Evolutionary conservation across 2,113 vertebrate genomes (phyloP).

Genomic region (Pica pica): DNA sequence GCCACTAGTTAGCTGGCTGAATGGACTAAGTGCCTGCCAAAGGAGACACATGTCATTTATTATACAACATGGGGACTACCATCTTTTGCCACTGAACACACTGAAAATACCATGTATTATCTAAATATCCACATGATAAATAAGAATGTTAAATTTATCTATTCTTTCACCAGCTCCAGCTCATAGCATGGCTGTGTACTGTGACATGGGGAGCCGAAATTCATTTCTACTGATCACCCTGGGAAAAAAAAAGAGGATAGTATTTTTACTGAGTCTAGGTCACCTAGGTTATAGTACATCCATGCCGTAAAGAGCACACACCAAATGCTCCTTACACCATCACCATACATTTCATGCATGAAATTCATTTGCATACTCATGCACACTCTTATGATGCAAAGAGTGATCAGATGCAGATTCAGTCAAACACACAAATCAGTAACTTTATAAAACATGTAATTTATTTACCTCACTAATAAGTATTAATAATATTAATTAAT

Average conservation of each 20-base stretch:
- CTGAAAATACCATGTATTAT: background rate
- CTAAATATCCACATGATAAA: background rate
- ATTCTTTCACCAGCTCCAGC: background rate
- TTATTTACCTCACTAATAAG: background rate
- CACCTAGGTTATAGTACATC: background rate
- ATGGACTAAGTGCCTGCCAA: background rate
- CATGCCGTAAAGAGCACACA: background rate
- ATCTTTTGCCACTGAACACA: background rate
- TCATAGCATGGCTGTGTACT: background rate
- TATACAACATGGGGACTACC: background rate
- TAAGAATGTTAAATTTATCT: background rate
- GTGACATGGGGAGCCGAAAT: background rate
- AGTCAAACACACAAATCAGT: background rate
- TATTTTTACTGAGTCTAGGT: background rate
- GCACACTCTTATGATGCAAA: background rate
- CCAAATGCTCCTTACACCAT: background rate
- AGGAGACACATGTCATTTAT: background rate
- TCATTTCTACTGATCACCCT: background rate
- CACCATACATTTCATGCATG: background rate
- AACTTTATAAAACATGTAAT: background rate
- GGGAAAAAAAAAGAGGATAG: background rate
- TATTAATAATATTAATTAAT: no score
- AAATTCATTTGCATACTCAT: background rate
- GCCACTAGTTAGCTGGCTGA: background rate
- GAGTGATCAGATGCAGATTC: background rate